Base-by-base conservation (phyloP, 2,797 vertebrate genomes). In the Karalla daura region DNA sequence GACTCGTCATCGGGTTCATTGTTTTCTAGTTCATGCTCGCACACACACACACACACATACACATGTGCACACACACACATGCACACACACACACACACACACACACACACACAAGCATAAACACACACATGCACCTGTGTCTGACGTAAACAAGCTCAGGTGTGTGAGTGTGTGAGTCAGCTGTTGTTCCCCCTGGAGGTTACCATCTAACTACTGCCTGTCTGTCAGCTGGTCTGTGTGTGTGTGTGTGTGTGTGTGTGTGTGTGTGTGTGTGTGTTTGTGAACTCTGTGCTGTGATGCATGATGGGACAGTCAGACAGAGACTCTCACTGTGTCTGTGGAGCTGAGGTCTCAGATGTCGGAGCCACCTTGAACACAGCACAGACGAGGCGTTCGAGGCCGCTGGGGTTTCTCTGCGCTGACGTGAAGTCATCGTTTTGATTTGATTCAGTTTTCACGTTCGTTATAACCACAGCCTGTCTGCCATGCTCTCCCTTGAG, bases 61-160 rank as follows among this genome's bases (percentile, higher is more conserved):
- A 46, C 35, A 54, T 55, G 35, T 9, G 10, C 28, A 30, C 28
- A 30, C 28, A 30, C 28, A 30, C 28, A 30, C 28, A 30, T 3
- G 10, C 5, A 6, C 28, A 30, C 28, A 43, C 52, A 41, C 25
- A 61, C 23, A 41, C 51, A 56, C 63, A 52, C 40, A 62, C 45
- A 41, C 56, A 32, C 66, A 46, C 35, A 54, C 63, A 41, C 28
- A 30, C 28, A 30, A 5, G 10, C 28, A 30, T 9, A 30, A 5
- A 30, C 28, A 30, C 3, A 30, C 5, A 6, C 28, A 30, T 9
- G 17, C 63, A 58, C 62, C 44, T 80, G 59, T 8, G 20, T 56
- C 21, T 69, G 63, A 55, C 1, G 27, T 28, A 63, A 54, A 64
- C 30, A 70, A 60, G 75, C 68, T 76, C 75, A 73, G 76, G 70